These are phyloP conservation scores for Zaprionus ghesquierei DNA, from an alignment of 1,140 invertebrate species.

Conservation along the genomic window DNA sequence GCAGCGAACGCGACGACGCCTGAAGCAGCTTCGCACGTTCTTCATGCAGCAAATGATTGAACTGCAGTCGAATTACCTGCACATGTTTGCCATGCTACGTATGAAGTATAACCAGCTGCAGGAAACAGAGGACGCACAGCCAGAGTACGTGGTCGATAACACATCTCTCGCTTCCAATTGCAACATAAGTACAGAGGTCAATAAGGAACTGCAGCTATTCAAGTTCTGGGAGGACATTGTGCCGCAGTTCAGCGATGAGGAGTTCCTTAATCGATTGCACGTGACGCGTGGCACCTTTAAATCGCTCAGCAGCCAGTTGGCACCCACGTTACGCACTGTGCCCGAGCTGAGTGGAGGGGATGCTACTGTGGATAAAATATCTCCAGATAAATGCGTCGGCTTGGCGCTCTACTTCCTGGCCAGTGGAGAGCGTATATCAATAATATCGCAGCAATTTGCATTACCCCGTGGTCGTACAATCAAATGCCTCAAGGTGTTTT, in stretches of 20 bases:
- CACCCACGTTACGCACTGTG: slow-evolving; percentile 31
- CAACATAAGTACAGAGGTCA: neutral
- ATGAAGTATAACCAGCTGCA: slow-evolving; percentile 41
- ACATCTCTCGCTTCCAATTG: neutral
- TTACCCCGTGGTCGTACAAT: slow-evolving; percentile 40
- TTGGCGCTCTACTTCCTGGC: slow-evolving; percentile 64
- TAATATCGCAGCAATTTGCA: slow-evolving; percentile 53
- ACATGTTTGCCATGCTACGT: slow-evolving; percentile 57
- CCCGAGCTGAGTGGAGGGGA: slow-evolving; percentile 26
- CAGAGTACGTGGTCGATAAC: neutral
- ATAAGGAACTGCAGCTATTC: neutral
- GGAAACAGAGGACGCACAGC: neutral
- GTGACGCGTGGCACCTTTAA: slow-evolving; percentile 61
- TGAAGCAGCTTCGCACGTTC: slow-evolving; percentile 47
- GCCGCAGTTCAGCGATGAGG: slow-evolving; percentile 36
- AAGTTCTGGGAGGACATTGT: slow-evolving; percentile 47
- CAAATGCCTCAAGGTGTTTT: slow-evolving; percentile 59
- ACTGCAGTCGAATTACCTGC: slow-evolving; percentile 56
- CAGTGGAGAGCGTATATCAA: slow-evolving; percentile 56
- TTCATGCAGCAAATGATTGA: slow-evolving; percentile 67
- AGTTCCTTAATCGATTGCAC: slow-evolving; percentile 63
- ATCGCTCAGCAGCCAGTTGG: slow-evolving; percentile 53
- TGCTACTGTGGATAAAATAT: slow-evolving; percentile 7
- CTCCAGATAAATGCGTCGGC: slow-evolving; percentile 57
- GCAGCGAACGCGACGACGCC: slow-evolving; percentile 36